Conservation (phyloP, 2,113 vertebrate species). For the Macheiramphus alcinus region DNA sequence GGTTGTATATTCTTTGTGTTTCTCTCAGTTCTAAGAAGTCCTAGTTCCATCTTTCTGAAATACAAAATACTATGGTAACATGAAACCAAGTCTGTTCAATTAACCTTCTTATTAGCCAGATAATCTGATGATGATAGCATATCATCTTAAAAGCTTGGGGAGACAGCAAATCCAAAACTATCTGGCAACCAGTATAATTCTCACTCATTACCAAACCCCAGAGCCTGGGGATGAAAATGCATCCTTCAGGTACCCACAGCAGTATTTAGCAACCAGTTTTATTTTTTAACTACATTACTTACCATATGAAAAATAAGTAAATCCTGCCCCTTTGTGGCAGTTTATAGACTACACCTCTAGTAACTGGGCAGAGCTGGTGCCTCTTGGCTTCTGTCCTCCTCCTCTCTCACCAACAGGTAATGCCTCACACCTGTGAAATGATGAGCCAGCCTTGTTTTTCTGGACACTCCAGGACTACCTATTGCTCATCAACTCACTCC, state of each 20-base stretch:
- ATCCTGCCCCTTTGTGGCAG: constrained; percentile 43
- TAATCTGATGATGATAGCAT: background rate
- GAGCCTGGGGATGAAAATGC: background rate
- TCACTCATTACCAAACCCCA: background rate
- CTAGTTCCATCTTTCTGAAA: background rate
- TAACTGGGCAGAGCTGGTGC: background rate
- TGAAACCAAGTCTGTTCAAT: background rate
- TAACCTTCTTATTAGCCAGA: background rate
- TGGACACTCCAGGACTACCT: background rate
- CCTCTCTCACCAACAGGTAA: background rate
- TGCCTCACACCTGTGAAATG: background rate
- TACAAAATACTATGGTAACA: background rate
- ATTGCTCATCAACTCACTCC: background rate
- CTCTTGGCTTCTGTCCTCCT: background rate
- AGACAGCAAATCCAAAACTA: background rate
- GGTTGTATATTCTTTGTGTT: background rate
- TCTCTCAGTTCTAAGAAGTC: background rate
- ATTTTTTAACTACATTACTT: background rate
- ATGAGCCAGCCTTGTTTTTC: background rate
- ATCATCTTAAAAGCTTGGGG: background rate
- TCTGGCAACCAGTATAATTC: background rate
- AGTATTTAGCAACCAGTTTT: background rate
- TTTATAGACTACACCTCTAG: background rate
- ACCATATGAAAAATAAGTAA: background rate
- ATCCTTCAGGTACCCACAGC: background rate